Conservation (phyloP, 2,888 invertebrate genomes). For the Schizotus pectinicornis region DNA sequence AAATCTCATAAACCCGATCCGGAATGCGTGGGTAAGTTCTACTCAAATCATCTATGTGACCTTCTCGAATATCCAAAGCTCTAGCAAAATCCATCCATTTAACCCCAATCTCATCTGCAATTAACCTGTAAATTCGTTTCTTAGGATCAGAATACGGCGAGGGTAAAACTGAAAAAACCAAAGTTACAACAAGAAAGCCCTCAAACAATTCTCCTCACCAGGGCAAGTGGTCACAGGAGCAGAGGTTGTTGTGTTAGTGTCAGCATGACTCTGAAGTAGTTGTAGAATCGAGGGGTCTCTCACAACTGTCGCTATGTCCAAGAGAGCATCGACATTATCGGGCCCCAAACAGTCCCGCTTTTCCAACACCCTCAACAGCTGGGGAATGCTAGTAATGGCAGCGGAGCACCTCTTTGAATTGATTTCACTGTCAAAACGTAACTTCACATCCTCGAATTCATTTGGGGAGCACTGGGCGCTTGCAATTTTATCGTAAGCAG, state of each 20-base stretch:
- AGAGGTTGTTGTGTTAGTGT: background rate
- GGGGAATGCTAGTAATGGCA: constrained; percentile 20
- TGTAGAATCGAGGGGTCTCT: constrained; percentile 3
- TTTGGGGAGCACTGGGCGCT: background rate
- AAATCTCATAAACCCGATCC: constrained; percentile 39
- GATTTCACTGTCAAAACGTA: background rate
- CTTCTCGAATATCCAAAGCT: constrained; percentile 43
- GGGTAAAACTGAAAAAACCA: constrained; percentile 25
- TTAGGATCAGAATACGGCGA: constrained; percentile 20
- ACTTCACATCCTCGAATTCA: background rate
- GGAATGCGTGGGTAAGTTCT: constrained; percentile 28
- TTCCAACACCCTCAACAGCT: constrained; percentile 42
- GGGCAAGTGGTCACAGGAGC: too few species aligned
- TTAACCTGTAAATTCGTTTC: constrained; percentile 31
- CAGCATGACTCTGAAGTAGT: background rate
- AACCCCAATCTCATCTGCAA: constrained; percentile 44
- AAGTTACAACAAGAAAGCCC: background rate
- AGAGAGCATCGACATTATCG: constrained; percentile 32
- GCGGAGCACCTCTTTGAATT: constrained; percentile 10
- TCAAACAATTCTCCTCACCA: background rate
- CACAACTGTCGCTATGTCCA: constrained; percentile 32
- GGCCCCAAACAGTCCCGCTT: constrained; percentile 42
- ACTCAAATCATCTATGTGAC: constrained; percentile 47
- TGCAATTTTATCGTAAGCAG: too few species aligned
- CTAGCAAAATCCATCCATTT: constrained; percentile 52